Evolutionary conservation across 1,140 invertebrate species (phyloP).

Genomic region (Lineus longissimus): DNA sequence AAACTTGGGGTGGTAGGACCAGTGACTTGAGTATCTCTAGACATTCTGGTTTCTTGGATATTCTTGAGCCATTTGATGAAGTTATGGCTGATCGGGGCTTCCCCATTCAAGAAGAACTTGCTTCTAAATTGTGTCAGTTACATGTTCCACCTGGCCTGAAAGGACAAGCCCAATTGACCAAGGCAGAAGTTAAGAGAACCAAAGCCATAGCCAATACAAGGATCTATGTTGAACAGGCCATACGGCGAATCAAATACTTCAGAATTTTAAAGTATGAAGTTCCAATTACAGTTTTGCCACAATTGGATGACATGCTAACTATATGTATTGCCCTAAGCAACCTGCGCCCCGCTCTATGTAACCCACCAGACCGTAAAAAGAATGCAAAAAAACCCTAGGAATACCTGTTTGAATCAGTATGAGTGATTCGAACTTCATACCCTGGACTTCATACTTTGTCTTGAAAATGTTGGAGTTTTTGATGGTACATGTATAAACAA

Average conservation of each 20-base stretch:
- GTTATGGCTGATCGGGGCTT: slow-evolving; percentile 31
- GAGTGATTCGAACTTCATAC: too few relatives aligned
- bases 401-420: too few relatives aligned
- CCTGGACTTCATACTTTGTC: too few relatives aligned
- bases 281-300: background rate
- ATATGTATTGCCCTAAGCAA: too few relatives aligned
- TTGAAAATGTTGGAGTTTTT: too few relatives aligned
- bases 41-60: slow-evolving; percentile 30
- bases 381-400: too few relatives aligned
- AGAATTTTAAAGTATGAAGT: background rate
- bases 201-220: slow-evolving; percentile 27
- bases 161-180: slow-evolving; percentile 19
- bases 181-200: slow-evolving; percentile 23
- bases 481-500: too few relatives aligned
- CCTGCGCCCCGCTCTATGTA: too few relatives aligned
- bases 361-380: too few relatives aligned
- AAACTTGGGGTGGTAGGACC: slow-evolving; percentile 32
- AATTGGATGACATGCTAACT: too few relatives aligned
- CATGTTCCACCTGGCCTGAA: slow-evolving; percentile 27
- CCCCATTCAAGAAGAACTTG: slow-evolving; percentile 22
- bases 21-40: slow-evolving; percentile 34
- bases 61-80: slow-evolving; percentile 26
- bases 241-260: slow-evolving; percentile 19
- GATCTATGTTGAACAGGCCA: slow-evolving; percentile 38
- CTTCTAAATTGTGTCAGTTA: slow-evolving; percentile 10